phyloP scores from a whole-genome alignment of 2,113 vertebrate species.

The Carassius gibelio region DNA sequence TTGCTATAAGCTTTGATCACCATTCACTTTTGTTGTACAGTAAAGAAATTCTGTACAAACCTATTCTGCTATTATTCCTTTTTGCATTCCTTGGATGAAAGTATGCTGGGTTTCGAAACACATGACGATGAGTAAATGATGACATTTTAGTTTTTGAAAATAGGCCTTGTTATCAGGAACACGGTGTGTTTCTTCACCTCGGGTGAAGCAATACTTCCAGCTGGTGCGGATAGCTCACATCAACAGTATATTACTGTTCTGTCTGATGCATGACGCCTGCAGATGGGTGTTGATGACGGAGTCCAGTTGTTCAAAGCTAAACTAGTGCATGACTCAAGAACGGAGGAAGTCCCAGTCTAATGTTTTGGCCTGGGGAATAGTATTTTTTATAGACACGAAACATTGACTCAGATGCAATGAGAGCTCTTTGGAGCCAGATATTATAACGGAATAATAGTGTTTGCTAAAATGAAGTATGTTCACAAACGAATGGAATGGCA shows the following conservation, averaged over 20 bases:
- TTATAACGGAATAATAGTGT: neutral
- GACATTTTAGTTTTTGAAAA: neutral
- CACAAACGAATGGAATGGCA: no score
- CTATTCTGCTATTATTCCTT: neutral
- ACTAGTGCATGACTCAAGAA: slow-evolving; percentile 32
- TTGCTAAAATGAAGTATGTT: neutral
- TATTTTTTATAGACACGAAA: neutral
- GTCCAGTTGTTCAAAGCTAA: slow-evolving; percentile 68
- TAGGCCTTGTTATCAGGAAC: neutral
- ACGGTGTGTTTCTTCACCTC: neutral
- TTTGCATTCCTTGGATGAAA: neutral
- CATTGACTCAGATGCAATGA: neutral
- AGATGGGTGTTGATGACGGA: slow-evolving; percentile 61
- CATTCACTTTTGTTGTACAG: neutral
- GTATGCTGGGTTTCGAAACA: neutral
- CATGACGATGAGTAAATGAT: neutral
- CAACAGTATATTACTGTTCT: slow-evolving; percentile 54
- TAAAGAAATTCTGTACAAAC: no score
- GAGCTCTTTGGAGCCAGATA: neutral
- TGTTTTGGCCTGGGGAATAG: neutral
- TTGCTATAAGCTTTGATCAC: neutral
- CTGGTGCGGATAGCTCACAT: slow-evolving; percentile 34
- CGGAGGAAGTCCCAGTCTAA: neutral
- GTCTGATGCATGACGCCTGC: slow-evolving; percentile 63
- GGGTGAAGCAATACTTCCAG: slow-evolving; percentile 37